Evolutionary conservation across 2,888 invertebrate genomes (phyloP), one percentile per base, ranked within the genome.

Genomic region (Lithophane socia): DNA sequence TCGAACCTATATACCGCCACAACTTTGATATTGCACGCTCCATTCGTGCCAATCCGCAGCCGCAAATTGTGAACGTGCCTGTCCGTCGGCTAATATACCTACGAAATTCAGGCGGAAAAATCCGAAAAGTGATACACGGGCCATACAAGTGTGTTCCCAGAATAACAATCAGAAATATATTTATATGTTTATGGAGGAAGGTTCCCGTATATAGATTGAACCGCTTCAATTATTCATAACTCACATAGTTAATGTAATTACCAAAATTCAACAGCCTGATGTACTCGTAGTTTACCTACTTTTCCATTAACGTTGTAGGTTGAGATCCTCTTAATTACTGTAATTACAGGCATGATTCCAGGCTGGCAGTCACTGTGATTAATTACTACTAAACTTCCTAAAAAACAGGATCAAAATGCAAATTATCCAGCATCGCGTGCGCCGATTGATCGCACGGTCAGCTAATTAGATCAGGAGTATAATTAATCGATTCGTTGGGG

Each of bases 51-150:
- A 93, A 93, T 92, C 90, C 91, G 86, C 88, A 89, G 88, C 92
- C 93, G 88, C 93, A 93, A 92, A 93, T 92, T 92, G 93, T 91
- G 91, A 89, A 92, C 93, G 93, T 92, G 93, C 89, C 88, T 90
- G 88, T 89, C 90, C 90, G 85, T 83, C 87, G 80, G 85, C 89
- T 91, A 90, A 91, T 91, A 91, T 89, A 90, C 88, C 89, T 87
- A 89, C 86, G 78, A 84, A 90, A 87, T 88, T 77, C 81, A 72
- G 52, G 75, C 70, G 63, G 68, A 78, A 86, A 84, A 86, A 83
- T 82, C 73, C 75, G 64, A 82, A 80, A 82, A 82, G 66, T 75
- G 66, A 79, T 85, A 85, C 66, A 79, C 58, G 79, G 67, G 68
- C 73, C 21, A 66, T 73, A 77, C 66, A 73, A 75, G 54, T 71